Evolutionary conservation across 1,140 invertebrate genomes (phyloP).

Genomic region (Zophobas morio): DNA sequence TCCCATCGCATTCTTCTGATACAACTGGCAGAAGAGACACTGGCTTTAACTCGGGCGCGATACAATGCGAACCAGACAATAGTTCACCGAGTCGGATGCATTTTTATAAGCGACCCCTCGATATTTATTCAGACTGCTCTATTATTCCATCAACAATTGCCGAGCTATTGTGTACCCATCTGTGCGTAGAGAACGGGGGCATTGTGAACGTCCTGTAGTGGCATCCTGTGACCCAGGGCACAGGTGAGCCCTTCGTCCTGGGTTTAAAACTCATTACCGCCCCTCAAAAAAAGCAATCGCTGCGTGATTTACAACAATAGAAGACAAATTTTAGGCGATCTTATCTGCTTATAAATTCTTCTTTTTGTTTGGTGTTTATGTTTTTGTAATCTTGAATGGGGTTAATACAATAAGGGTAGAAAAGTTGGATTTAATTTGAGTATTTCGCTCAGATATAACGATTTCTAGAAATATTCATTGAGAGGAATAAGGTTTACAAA

Average conservation of each 20-base stretch:
- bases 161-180: conserved; percentile 62
- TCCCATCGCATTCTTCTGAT: conserved; percentile 54
- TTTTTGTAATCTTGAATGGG: no score
- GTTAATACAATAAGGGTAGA: no score
- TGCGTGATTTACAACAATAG: neutral
- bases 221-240: conserved; percentile 27
- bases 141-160: conserved; percentile 63
- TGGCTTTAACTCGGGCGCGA: conserved; percentile 44
- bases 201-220: conserved; percentile 41
- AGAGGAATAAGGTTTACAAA: no score
- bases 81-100: conserved; percentile 52
- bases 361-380: no score
- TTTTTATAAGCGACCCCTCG: conserved; percentile 57
- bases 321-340: no score
- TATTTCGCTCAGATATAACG: no score
- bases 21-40: conserved; percentile 49
- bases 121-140: conserved; percentile 62
- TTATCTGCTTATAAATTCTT: no score
- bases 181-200: conserved; percentile 54
- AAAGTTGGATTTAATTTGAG: no score
- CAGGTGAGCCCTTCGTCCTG: conserved; percentile 1
- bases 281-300: neutral
- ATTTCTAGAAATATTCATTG: no score
- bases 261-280: neutral
- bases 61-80: conserved; percentile 49